A percentile compares a stretch with the other conserved stretches of the same genome.
These are phyloP conservation scores for Cosmorhoe ocellata DNA, from an alignment of 2,888 invertebrate genomes.

Conservation along the genomic window DNA sequence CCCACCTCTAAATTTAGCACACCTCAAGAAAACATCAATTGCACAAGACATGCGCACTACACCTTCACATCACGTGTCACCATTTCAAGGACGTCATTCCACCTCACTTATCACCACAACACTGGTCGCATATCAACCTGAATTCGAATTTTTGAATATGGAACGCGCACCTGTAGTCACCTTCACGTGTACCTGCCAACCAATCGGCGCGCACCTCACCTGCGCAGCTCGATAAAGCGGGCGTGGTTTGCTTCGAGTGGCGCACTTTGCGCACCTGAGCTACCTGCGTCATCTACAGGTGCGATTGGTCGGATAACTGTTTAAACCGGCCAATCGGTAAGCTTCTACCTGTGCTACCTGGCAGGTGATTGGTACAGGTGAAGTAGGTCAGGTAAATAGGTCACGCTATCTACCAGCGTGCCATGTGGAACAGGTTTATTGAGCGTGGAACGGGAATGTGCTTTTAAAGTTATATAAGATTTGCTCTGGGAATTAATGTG, in stretches of 20 bases:
- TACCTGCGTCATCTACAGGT: slow-evolving; percentile 45
- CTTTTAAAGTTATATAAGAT: slow-evolving; percentile 17
- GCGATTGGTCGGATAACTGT: slow-evolving; percentile 48
- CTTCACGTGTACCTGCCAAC: slow-evolving; percentile 65
- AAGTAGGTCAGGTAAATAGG: slow-evolving; percentile 42
- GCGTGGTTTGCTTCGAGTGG: slow-evolving; percentile 63
- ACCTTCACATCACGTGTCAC: slow-evolving; percentile 41
- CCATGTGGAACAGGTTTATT: neutral
- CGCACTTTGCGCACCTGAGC: slow-evolving; percentile 62
- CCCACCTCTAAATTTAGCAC: slow-evolving; percentile 77
- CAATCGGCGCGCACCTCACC: slow-evolving; percentile 79
- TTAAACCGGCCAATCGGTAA: slow-evolving; percentile 20
- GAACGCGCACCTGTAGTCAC: slow-evolving; percentile 53
- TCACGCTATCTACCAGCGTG: slow-evolving; percentile 33
- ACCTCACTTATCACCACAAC: slow-evolving; percentile 36
- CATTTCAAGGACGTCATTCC: slow-evolving; percentile 35
- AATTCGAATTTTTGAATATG: slow-evolving; percentile 26
- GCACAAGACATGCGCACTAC: slow-evolving; percentile 78
- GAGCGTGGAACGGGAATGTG: slow-evolving; percentile 11
- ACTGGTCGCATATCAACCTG: slow-evolving; percentile 39
- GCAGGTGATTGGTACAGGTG: slow-evolving; percentile 59
- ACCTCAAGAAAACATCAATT: slow-evolving; percentile 82
- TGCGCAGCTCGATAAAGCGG: slow-evolving; percentile 80
- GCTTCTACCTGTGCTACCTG: slow-evolving; percentile 49
- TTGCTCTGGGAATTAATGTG: slow-evolving; percentile 22